phyloP scores from a whole-genome alignment of 2,888 invertebrate species.

The Sminthurides aquaticus region DNA sequence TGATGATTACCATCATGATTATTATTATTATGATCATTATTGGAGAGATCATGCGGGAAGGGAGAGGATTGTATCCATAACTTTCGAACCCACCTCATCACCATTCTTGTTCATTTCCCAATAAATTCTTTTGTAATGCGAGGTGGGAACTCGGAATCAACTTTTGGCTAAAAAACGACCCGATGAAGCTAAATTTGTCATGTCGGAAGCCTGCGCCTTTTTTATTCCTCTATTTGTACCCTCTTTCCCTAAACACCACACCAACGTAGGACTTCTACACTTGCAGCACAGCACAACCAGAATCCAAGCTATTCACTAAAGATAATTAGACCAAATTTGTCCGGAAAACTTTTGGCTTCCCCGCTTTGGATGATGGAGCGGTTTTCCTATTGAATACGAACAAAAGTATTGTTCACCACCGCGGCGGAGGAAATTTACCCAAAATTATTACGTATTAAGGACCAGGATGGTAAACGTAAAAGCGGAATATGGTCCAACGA shows the following conservation, averaged over 20 bases:
- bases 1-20: neutral
- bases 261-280: too few species aligned
- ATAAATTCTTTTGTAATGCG: neutral
- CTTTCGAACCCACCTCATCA: neutral
- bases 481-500: too few species aligned
- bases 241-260: too few species aligned
- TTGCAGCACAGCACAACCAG: too few species aligned
- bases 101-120: neutral
- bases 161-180: neutral
- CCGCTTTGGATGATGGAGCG: neutral
- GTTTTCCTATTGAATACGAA: neutral
- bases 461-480: too few species aligned
- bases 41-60: neutral
- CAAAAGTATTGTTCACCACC: neutral
- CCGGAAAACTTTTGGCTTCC: neutral
- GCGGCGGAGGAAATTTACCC: too few species aligned
- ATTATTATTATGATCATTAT: neutral
- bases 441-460: too few species aligned
- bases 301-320: too few species aligned
- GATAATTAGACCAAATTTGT: neutral
- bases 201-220: too few species aligned
- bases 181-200: too few species aligned
- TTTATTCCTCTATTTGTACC: too few species aligned
- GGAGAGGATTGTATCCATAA: neutral
- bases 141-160: neutral